Percentiles rank a stretch among this genome's conserved stretches.
phyloP scores from a whole-genome alignment of 2,888 invertebrate species.

The Pandemis heparana region DNA sequence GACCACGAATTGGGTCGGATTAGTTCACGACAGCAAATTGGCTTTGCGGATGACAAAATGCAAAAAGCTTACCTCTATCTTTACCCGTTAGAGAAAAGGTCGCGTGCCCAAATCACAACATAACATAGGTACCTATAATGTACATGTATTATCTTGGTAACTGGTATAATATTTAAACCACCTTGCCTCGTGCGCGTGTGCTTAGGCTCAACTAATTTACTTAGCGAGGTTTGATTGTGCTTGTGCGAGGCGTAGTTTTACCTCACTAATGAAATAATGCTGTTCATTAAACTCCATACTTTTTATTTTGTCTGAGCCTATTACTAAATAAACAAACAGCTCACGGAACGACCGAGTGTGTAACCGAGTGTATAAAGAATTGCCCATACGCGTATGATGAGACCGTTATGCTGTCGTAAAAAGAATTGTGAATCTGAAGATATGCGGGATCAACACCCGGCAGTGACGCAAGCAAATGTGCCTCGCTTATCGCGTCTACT shows the following conservation, averaged over 20 bases:
- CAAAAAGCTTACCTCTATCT: slow-evolving; percentile 11
- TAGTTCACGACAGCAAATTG: slow-evolving; percentile 25
- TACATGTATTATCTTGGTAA: too few species aligned
- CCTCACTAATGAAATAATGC: too few species aligned
- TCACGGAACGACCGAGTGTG: not conserved
- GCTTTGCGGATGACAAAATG: slow-evolving; percentile 20
- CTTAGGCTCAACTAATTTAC: too few species aligned
- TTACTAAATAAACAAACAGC: not conserved
- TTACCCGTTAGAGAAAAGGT: not conserved
- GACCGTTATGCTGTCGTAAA: slow-evolving; percentile 28
- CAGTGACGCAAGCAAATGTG: too few species aligned
- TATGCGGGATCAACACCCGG: not conserved
- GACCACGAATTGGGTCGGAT: slow-evolving; percentile 20
- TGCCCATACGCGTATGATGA: slow-evolving; percentile 11
- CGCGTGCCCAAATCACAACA: not conserved
- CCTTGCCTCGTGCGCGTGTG: too few species aligned
- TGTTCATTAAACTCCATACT: too few species aligned
- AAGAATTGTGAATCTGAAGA: slow-evolving; percentile 28
- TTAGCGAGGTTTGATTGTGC: too few species aligned
- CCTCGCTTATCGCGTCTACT: not conserved
- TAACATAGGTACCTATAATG: too few species aligned
- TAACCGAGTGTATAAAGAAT: slow-evolving; percentile 11
- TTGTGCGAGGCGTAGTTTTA: too few species aligned
- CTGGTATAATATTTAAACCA: too few species aligned
- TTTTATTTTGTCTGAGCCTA: too few species aligned